These are phyloP conservation scores for Shargacucullia verbasci DNA, from an alignment of 2,888 invertebrate genomes.

Conservation along the genomic window DNA sequence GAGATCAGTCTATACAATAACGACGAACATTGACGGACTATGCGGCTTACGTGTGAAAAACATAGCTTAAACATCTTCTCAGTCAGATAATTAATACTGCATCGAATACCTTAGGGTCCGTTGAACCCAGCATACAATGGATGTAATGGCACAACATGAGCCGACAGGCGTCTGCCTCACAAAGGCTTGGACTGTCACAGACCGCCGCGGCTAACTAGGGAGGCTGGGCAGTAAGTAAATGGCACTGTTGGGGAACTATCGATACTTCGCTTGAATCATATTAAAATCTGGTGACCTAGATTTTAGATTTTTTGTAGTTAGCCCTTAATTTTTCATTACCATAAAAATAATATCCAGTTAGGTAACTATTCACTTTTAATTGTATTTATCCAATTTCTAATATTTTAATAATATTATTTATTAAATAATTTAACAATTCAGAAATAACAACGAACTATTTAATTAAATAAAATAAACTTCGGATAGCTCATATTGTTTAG, in stretches of 20 bases:
- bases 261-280: too few relatives aligned
- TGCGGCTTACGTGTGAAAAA: slow-evolving; percentile 15
- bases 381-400: too few relatives aligned
- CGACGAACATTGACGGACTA: not conserved
- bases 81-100: slow-evolving; percentile 63
- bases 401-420: too few relatives aligned
- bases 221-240: slow-evolving; percentile 62
- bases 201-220: slow-evolving; percentile 63
- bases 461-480: too few relatives aligned
- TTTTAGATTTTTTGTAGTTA: too few relatives aligned
- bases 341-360: too few relatives aligned
- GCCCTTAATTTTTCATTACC: too few relatives aligned
- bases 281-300: too few relatives aligned
- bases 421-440: too few relatives aligned
- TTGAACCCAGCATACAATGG: slow-evolving; percentile 74
- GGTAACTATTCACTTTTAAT: too few relatives aligned
- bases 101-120: slow-evolving; percentile 60
- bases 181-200: slow-evolving; percentile 73
- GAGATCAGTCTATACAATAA: too few relatives aligned
- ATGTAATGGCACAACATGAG: slow-evolving; percentile 68
- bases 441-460: not conserved
- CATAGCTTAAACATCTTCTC: slow-evolving; percentile 34
- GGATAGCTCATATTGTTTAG: too few relatives aligned
- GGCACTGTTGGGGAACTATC: slow-evolving; percentile 21
- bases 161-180: slow-evolving; percentile 69